Conservation (phyloP, 2,888 invertebrate genomes). For the Caenorhabditis panamensis region DNA sequence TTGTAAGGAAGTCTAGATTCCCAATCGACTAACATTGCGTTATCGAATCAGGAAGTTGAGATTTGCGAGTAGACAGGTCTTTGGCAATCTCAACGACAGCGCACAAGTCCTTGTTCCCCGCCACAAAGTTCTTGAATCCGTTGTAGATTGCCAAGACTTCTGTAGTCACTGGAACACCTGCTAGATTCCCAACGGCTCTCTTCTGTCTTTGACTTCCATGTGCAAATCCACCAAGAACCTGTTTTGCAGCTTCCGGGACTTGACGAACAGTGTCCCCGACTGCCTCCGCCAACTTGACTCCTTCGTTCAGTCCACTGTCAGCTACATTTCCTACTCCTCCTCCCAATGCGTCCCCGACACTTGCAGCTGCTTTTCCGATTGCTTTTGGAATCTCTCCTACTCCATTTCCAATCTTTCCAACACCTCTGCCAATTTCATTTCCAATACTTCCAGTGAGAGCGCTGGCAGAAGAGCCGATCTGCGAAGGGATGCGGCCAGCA, state of each 20-base stretch:
- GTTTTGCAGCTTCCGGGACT: slow-evolving; percentile 2
- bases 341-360: slow-evolving; percentile 46
- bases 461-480: slow-evolving; percentile 8
- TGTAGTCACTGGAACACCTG: slow-evolving; percentile 1
- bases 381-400: slow-evolving; percentile 49
- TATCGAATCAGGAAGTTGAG: slow-evolving; percentile 14
- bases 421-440: slow-evolving; percentile 30
- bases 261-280: slow-evolving; percentile 38
- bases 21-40: slow-evolving; percentile 4
- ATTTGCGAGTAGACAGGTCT: slow-evolving; percentile 5
- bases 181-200: background rate
- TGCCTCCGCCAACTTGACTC: slow-evolving; percentile 30
- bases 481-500: slow-evolving; percentile 16
- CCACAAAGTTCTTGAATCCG: background rate
- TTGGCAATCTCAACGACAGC: slow-evolving; percentile 22
- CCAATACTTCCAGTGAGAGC: slow-evolving; percentile 12
- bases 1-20: background rate
- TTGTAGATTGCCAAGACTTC: slow-evolving; percentile 22
- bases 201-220: slow-evolving; percentile 16
- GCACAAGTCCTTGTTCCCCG: slow-evolving; percentile 11
- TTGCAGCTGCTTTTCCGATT: slow-evolving; percentile 41
- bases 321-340: slow-evolving; percentile 28
- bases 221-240: slow-evolving; percentile 1
- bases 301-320: slow-evolving; percentile 44
- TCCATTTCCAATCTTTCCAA: slow-evolving; percentile 35